Evolutionary conservation across 2,888 invertebrate species (phyloP).

Genomic region (Synergus laeviventris): DNA sequence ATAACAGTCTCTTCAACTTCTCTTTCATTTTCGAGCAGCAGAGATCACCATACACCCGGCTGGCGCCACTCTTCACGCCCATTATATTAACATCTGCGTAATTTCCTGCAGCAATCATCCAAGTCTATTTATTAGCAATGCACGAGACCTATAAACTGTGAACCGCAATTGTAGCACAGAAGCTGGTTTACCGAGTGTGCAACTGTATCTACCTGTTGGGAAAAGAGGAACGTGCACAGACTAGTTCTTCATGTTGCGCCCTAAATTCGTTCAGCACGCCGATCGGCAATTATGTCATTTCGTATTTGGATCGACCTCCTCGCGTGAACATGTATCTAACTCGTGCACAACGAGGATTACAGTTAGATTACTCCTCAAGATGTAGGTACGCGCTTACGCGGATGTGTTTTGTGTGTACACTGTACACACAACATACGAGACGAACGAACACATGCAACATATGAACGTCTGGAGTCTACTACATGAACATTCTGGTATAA

Average conservation of each 20-base stretch:
- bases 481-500: neutral
- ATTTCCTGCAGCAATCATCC: slow-evolving; percentile 5
- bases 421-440: neutral
- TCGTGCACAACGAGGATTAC: slow-evolving; percentile 39
- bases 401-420: neutral
- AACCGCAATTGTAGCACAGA: slow-evolving; percentile 4
- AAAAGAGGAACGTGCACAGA: slow-evolving; percentile 28
- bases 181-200: slow-evolving; percentile 1
- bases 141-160: slow-evolving; percentile 25
- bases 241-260: slow-evolving; percentile 18
- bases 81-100: slow-evolving; percentile 24
- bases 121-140: slow-evolving; percentile 26
- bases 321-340: slow-evolving; percentile 31
- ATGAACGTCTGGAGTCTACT: slow-evolving; percentile 6
- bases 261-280: slow-evolving; percentile 29
- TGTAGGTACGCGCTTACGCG: slow-evolving; percentile 23
- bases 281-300: slow-evolving; percentile 51
- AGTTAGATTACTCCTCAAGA: slow-evolving; percentile 28
- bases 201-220: slow-evolving; percentile 36
- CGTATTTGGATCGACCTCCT: slow-evolving; percentile 47
- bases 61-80: neutral
- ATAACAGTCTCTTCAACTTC: neutral
- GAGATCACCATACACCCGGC: neutral
- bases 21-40: slow-evolving; percentile 27
- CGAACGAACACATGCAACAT: neutral